Conservation (phyloP, 2,888 invertebrate genomes). For the Lithophane leautieri region DNA sequence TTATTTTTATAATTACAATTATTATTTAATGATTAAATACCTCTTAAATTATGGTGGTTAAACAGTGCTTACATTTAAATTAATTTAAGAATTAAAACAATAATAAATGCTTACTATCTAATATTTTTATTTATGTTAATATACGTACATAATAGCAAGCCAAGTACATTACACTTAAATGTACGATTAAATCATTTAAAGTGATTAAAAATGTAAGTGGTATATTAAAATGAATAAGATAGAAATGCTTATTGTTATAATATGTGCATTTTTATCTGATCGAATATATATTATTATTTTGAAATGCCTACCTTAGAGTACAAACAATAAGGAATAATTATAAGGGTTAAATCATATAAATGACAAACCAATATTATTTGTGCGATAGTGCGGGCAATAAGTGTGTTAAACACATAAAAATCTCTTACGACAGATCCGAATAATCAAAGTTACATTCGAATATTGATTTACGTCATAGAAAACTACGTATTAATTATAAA, state of each 20-base stretch:
- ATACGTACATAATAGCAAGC: slow-evolving; percentile 68
- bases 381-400: slow-evolving; percentile 33
- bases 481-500: background rate
- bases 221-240: slow-evolving; percentile 43
- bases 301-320: slow-evolving; percentile 49
- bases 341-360: slow-evolving; percentile 2
- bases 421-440: background rate
- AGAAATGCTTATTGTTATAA: slow-evolving; percentile 32
- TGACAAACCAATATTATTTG: slow-evolving; percentile 22
- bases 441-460: background rate
- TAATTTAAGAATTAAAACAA: slow-evolving; percentile 47
- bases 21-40: slow-evolving; percentile 61
- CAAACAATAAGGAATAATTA: slow-evolving; percentile 9
- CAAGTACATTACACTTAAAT: slow-evolving; percentile 67
- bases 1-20: slow-evolving; percentile 62
- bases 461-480: no score
- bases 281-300: slow-evolving; percentile 31
- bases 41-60: slow-evolving; percentile 59
- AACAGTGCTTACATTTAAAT: slow-evolving; percentile 50
- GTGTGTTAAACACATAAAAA: slow-evolving; percentile 19
- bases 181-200: slow-evolving; percentile 31
- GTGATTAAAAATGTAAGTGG: slow-evolving; percentile 49
- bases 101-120: slow-evolving; percentile 49
- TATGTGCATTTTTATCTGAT: slow-evolving; percentile 30
- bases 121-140: slow-evolving; percentile 25